phyloP scores from a whole-genome alignment of 2,888 invertebrate species.

The Cancer borealis region DNA sequence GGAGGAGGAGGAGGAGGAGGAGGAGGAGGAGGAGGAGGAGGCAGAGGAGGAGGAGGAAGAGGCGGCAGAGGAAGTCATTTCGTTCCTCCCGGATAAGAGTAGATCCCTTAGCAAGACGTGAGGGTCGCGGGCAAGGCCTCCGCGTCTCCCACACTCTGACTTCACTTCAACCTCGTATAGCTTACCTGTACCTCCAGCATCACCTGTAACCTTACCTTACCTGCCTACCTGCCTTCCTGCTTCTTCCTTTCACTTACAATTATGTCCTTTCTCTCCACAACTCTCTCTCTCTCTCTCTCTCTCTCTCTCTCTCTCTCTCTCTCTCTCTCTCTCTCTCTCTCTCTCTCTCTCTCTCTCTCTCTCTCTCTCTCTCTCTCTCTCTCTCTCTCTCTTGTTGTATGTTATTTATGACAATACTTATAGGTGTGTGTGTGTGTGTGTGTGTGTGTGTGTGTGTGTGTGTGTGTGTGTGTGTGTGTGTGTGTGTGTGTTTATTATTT shows the following conservation, averaged over 20 bases:
- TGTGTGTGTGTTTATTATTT: no score
- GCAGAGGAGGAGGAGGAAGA: neutral
- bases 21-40: neutral
- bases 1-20: neutral
- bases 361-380: no score
- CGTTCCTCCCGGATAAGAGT: neutral
- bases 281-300: neutral
- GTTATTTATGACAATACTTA: neutral
- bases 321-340: no score
- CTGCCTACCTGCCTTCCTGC: neutral
- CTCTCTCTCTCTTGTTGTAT: neutral
- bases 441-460: no score
- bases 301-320: neutral
- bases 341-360: no score
- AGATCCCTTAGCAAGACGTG: neutral
- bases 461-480: no score
- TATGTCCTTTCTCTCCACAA: slow-evolving; percentile 1
- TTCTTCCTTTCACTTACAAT: neutral
- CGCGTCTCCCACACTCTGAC: neutral
- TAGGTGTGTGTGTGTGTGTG: neutral
- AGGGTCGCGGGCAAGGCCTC: slow-evolving; percentile 29
- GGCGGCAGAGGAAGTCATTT: neutral
- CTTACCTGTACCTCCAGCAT: neutral
- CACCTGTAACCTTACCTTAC: neutral
- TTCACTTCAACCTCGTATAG: neutral